These are phyloP conservation scores for Struthidea cinerea DNA, from an alignment of 2,113 vertebrate species.

Conservation along the genomic window DNA sequence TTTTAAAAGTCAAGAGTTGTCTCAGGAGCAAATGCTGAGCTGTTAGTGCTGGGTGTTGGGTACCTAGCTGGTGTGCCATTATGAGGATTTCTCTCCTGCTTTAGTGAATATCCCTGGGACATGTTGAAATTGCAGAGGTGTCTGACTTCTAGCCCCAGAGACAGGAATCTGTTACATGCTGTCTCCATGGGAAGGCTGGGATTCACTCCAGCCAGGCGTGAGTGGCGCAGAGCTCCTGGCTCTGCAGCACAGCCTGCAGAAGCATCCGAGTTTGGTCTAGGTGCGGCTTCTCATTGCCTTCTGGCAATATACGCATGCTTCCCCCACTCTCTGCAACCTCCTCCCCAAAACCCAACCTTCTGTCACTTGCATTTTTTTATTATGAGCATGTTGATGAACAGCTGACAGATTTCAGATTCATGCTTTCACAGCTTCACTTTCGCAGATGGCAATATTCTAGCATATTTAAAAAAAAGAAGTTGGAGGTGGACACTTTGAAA, in stretches of 20 bases:
- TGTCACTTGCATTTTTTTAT: not conserved
- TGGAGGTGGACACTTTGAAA: not conserved
- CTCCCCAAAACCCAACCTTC: not conserved
- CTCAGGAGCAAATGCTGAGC: not conserved
- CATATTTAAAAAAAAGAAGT: not conserved
- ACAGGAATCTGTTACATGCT: not conserved
- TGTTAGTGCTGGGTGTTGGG: not conserved
- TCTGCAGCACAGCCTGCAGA: not conserved
- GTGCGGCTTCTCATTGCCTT: not conserved
- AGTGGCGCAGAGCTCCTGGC: not conserved
- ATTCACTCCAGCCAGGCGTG: not conserved
- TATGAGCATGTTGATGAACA: not conserved
- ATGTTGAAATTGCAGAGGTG: not conserved
- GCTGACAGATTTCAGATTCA: slow-evolving; percentile 43
- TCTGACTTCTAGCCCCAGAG: not conserved
- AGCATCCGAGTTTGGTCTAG: fast-evolving
- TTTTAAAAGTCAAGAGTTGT: not conserved
- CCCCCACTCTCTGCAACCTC: not conserved
- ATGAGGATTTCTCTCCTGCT: not conserved
- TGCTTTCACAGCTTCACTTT: slow-evolving; percentile 18
- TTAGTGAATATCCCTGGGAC: not conserved
- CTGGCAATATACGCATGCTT: not conserved
- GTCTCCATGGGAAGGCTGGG: fast-evolving
- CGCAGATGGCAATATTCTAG: slow-evolving; percentile 16
- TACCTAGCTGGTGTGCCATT: not conserved